Conservation (phyloP, 2,797 vertebrate genomes). For the Euphonia xanthogaster region DNA sequence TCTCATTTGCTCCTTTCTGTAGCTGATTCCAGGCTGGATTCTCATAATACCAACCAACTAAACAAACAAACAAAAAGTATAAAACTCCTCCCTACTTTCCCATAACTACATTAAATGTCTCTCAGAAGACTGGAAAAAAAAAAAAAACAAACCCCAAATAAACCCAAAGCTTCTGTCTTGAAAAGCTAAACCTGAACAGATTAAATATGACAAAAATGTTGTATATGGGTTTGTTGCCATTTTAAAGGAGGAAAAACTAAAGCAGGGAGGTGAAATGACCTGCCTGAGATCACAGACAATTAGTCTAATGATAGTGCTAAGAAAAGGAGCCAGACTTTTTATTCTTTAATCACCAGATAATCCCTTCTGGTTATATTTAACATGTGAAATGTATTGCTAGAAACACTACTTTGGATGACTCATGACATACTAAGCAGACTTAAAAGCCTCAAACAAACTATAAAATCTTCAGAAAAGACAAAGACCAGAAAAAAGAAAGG, state of each 20-base stretch:
- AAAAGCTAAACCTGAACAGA: not conserved
- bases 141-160: not conserved
- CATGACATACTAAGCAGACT: slow-evolving; percentile 57
- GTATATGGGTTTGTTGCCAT: not conserved
- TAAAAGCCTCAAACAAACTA: slow-evolving; percentile 62
- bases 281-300: slow-evolving; percentile 57
- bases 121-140: not conserved
- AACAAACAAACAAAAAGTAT: not conserved
- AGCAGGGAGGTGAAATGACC: slow-evolving; percentile 53
- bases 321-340: slow-evolving; percentile 62
- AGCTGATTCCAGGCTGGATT: not conserved
- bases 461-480: slow-evolving; percentile 63
- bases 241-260: slow-evolving; percentile 41
- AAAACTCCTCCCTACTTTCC: not conserved
- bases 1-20: not conserved
- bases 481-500: slow-evolving; percentile 65
- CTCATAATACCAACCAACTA: not conserved
- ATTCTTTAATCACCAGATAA: slow-evolving; percentile 67
- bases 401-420: slow-evolving; percentile 63
- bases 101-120: not conserved
- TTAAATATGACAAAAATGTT: slow-evolving; percentile 22
- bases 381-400: slow-evolving; percentile 63
- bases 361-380: slow-evolving; percentile 68
- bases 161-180: not conserved
- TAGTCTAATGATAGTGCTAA: slow-evolving; percentile 46